These are phyloP conservation scores for Callithrix jacchus DNA, from an alignment of 2,113 vertebrate genomes.

Conservation along the genomic window DNA sequence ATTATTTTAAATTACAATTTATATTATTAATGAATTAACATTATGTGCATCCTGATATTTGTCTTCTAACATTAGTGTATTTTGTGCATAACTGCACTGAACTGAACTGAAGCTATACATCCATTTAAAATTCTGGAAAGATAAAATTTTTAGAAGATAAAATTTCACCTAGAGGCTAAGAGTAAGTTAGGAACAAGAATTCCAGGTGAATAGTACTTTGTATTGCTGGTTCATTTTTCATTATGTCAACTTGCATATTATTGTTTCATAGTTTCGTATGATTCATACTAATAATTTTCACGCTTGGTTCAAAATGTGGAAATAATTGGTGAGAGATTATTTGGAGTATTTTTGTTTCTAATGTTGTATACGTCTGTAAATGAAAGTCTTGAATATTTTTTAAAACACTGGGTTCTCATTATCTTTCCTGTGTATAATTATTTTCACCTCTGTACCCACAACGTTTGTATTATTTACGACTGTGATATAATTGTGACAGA, in stretches of 20 bases:
- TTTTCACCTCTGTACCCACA: neutral
- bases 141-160: constrained; percentile 14
- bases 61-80: constrained; percentile 4
- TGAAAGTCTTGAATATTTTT: neutral
- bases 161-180: constrained; percentile 37
- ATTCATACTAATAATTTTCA: constrained; percentile 58
- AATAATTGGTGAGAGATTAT: constrained; percentile 55
- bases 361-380: neutral
- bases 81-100: constrained; percentile 31
- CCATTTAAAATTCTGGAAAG: constrained; percentile 55
- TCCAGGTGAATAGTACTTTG: neutral
- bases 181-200: constrained; percentile 35
- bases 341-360: neutral
- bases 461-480: neutral
- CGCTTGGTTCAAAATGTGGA: constrained; percentile 39
- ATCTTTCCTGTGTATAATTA: neutral
- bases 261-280: neutral
- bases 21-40: constrained; percentile 16
- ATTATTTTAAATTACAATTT: constrained; percentile 43
- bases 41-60: constrained; percentile 1
- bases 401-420: neutral
- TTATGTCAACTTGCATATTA: constrained; percentile 17
- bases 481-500: neutral
- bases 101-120: neutral
- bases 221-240: constrained; percentile 38